phyloP scores from a whole-genome alignment of 2,113 vertebrate species.

The Anarhynchus alexandrinus region DNA sequence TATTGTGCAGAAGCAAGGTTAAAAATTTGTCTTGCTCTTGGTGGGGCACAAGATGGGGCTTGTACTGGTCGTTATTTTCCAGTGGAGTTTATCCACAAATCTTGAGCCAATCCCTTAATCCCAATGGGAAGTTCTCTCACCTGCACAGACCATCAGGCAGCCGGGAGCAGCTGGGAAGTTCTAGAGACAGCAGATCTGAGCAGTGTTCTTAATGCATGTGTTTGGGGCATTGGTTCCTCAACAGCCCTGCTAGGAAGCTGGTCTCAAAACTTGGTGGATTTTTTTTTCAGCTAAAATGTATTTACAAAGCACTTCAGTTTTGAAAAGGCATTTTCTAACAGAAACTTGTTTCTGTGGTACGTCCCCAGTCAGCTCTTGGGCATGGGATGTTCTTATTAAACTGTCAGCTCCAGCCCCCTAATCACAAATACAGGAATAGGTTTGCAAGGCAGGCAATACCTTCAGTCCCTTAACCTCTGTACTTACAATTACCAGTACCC shows the following conservation, averaged over 20 bases:
- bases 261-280: neutral
- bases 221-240: neutral
- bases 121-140: neutral
- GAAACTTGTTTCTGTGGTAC: neutral
- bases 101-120: neutral
- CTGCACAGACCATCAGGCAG: neutral
- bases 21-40: neutral
- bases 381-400: neutral
- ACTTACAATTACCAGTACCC: neutral
- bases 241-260: neutral
- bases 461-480: neutral
- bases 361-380: neutral
- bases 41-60: neutral
- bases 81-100: neutral
- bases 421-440: neutral
- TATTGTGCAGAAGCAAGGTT: neutral
- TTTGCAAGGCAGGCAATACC: neutral
- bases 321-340: neutral
- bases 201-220: neutral
- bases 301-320: neutral
- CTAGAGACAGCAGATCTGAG: neutral
- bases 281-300: neutral
- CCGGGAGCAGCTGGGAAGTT: neutral
- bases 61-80: neutral
- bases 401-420: neutral